phyloP scores from a whole-genome alignment of 1,140 invertebrate genomes.

The Dinothrombium tinctorium region DNA sequence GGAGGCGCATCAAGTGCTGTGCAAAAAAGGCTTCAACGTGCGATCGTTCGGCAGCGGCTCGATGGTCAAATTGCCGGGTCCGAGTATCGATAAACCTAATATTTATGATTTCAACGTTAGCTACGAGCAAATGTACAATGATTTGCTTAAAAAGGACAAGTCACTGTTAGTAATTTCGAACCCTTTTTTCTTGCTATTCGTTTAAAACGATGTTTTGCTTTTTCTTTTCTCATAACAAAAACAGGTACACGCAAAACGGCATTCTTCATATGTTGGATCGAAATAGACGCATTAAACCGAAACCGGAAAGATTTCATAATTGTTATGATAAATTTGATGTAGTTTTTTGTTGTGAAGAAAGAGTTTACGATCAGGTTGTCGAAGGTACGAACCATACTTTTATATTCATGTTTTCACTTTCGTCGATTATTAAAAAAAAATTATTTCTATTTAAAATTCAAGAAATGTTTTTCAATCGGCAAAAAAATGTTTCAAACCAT shows the following conservation, averaged over 20 bases:
- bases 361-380: slow-evolving; percentile 84
- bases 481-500: not conserved
- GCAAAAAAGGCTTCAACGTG: slow-evolving; percentile 89
- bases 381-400: slow-evolving; percentile 25
- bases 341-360: slow-evolving; percentile 88
- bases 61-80: slow-evolving; percentile 79
- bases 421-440: slow-evolving; percentile 6
- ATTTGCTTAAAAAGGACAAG: slow-evolving; percentile 41
- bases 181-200: not conserved
- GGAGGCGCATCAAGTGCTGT: slow-evolving; percentile 91
- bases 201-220: slow-evolving; percentile 19
- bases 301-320: slow-evolving; percentile 81
- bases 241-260: slow-evolving; percentile 82
- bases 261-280: slow-evolving; percentile 94
- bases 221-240: slow-evolving; percentile 9
- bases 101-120: slow-evolving; percentile 90
- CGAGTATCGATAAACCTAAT: slow-evolving; percentile 81
- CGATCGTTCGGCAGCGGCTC: slow-evolving; percentile 93
- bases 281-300: slow-evolving; percentile 79
- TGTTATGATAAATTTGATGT: slow-evolving; percentile 81
- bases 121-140: slow-evolving; percentile 93
- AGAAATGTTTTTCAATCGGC: slow-evolving; percentile 5
- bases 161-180: slow-evolving; percentile 20
- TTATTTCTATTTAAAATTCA: slow-evolving; percentile 2
- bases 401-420: not conserved